Evolutionary conservation across 2,797 vertebrate genomes (phyloP), one percentile per base, ranked within the genome.

Genomic region (Phalloptychus januarius): DNA sequence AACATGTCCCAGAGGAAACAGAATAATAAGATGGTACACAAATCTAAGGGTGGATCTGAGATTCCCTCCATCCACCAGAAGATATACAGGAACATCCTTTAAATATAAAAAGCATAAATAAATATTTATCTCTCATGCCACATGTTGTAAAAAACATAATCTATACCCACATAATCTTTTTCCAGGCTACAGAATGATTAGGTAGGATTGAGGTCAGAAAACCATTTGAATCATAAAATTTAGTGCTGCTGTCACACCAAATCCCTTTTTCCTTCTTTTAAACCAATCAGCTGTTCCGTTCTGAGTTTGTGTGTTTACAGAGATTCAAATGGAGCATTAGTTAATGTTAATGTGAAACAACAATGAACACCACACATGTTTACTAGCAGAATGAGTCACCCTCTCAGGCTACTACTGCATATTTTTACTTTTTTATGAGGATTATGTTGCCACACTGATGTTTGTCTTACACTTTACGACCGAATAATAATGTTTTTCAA

Each of bases 171-270:
- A 90, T 96, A 94, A 96, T 96, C 94, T 94, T 92, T 88, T 79
- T 87, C 82, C 83, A n/a, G 82, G 92, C 90, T 90, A 91, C 85
- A 58, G 83, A 94, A 94, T 92, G 92, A 93, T 95, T 94, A 93
- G 85, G 85, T 70, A 90, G 94, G 94, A 96, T 96, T 96, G 88
- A 94, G 95, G 95, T 96, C 95, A 95, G 88, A 92, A 95, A 94
- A 91, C 87, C 93, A 95, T 94, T 94, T 91, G 79, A 93, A 92
- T 94, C 94, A 92, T 91, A 90, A 91, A 90, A 92, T 93, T 77
- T 89, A 76, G 72, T 87, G 83, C 81, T 12, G 36, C 75, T 74
- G 74, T 83, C 76, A 76, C 80, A 82, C 69, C 82, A 87, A 85
- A 86, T 85, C 88, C 79, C 56, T 31, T 79, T 84, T 58, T 75